These are phyloP conservation scores for Todiramphus chloris DNA, from an alignment of 2,113 vertebrate species.

Conservation along the genomic window DNA sequence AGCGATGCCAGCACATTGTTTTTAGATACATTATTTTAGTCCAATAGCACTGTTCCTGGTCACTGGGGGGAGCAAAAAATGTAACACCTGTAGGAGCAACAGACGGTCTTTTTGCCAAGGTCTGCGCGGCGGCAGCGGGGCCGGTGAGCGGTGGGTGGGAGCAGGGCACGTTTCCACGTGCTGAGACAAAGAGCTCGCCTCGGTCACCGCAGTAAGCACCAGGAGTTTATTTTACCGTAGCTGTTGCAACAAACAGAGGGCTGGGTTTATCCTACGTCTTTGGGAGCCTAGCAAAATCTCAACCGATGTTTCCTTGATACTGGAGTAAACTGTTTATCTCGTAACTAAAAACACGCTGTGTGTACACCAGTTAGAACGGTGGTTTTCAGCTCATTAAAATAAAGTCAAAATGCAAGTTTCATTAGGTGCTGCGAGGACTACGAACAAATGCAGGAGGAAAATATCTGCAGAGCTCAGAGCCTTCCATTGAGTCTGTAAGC, in stretches of 20 bases:
- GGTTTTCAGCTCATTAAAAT: slow-evolving; percentile 54
- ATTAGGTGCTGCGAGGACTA: neutral
- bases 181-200: slow-evolving; percentile 60
- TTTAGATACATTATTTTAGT: slow-evolving; percentile 62
- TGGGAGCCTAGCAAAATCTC: slow-evolving; percentile 68
- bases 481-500: neutral
- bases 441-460: neutral
- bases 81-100: slow-evolving; percentile 74
- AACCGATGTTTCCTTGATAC: slow-evolving; percentile 61
- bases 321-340: slow-evolving; percentile 63
- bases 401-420: slow-evolving; percentile 20
- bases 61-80: slow-evolving; percentile 61
- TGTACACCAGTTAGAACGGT: neutral
- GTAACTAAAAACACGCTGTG: slow-evolving; percentile 59
- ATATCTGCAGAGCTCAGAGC: neutral
- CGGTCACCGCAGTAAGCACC: slow-evolving; percentile 5
- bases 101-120: slow-evolving; percentile 31
- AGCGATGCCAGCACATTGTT: slow-evolving; percentile 76
- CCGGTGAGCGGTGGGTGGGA: slow-evolving; percentile 37
- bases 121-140: neutral
- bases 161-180: neutral
- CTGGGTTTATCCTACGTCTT: slow-evolving; percentile 45
- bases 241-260: slow-evolving; percentile 55
- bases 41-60: slow-evolving; percentile 62
- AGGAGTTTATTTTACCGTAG: slow-evolving; percentile 67